These are phyloP conservation scores for Carollia perspicillata DNA, from an alignment of 2,113 vertebrate species.

Conservation along the genomic window DNA sequence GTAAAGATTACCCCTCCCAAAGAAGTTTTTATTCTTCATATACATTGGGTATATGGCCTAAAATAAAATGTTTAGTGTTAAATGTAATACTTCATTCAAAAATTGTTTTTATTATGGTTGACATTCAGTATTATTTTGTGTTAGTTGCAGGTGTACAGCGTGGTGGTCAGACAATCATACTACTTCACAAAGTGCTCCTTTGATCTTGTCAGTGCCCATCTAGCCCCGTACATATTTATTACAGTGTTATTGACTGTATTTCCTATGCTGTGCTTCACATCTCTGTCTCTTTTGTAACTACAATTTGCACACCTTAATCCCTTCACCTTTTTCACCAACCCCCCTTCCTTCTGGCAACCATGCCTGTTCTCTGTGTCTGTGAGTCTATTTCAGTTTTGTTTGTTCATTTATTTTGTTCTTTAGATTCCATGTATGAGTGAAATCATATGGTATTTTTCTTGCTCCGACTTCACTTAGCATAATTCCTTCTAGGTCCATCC, in stretches of 20 bases:
- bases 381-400: not conserved
- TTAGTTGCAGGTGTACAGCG: not conserved
- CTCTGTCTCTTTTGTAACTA: not conserved
- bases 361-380: not conserved
- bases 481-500: not conserved
- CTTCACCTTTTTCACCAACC: not conserved
- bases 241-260: not conserved
- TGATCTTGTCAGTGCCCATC: not conserved
- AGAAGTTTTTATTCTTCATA: conserved; percentile 20
- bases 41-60: not conserved
- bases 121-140: not conserved
- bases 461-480: not conserved
- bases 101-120: not conserved
- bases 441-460: not conserved
- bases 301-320: not conserved
- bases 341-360: not conserved
- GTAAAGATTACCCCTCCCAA: not conserved
- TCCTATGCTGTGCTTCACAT: not conserved
- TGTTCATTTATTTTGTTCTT: not conserved
- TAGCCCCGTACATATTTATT: not conserved
- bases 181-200: not conserved
- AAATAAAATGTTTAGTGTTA: not conserved
- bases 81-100: not conserved
- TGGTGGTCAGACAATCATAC: not conserved
- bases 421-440: not conserved